Evolutionary conservation across 2,797 vertebrate genomes (phyloP).

Genomic region (Manis pentadactyla): DNA sequence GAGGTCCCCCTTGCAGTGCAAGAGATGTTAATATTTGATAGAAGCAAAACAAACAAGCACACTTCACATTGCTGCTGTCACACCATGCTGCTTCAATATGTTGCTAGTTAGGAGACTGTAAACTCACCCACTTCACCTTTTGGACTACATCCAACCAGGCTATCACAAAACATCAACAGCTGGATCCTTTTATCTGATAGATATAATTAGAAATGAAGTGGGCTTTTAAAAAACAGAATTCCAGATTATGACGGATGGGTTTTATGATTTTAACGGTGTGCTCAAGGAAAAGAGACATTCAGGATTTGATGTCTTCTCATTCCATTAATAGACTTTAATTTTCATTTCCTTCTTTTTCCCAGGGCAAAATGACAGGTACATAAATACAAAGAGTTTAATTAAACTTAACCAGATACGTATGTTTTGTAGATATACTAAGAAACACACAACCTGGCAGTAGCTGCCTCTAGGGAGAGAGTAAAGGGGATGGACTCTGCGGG

Average conservation of each 20-base stretch:
- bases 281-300: conserved; percentile 39
- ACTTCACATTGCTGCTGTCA: not conserved
- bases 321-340: not conserved
- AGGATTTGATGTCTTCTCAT: not conserved
- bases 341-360: not conserved
- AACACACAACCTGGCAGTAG: not conserved
- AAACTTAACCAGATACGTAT: not conserved
- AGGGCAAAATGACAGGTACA: not conserved
- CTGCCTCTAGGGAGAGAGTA: not conserved
- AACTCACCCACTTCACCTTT: conserved; percentile 23
- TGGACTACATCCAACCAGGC: conserved; percentile 9
- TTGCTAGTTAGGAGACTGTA: not conserved
- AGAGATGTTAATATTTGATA: not conserved
- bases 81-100: not conserved
- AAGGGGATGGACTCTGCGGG: not conserved
- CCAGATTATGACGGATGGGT: not conserved
- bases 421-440: not conserved
- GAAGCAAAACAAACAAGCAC: conserved; percentile 45
- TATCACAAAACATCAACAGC: conserved; percentile 12
- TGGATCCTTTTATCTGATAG: conserved; percentile 43
- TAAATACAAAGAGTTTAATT: not conserved
- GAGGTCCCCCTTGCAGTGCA: not conserved
- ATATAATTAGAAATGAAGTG: conserved; percentile 54
- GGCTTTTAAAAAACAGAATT: conserved; percentile 48
- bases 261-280: not conserved